Evolutionary conservation across 1,140 invertebrate species (phyloP).

Genomic region (Cotesia vestalis): DNA sequence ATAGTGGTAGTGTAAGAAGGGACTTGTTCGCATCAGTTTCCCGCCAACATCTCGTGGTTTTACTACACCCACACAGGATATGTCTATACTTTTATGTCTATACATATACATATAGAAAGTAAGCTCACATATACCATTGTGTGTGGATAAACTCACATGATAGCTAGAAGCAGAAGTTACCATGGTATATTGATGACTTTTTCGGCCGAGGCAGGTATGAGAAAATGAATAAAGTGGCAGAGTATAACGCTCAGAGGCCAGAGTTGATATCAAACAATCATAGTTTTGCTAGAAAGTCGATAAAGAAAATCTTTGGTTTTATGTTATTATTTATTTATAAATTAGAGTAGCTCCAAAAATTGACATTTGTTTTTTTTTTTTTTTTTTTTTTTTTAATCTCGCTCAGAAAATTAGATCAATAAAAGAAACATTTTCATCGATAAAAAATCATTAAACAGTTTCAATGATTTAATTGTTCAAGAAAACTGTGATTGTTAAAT

Average conservation of each 20-base stretch:
- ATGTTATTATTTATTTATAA: too few species aligned
- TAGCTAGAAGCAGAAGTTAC: constrained; percentile 57
- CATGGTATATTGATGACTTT: constrained; percentile 62
- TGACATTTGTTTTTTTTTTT: too few species aligned
- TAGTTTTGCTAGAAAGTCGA: not conserved
- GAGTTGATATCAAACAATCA: constrained; percentile 32
- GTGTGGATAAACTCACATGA: constrained; percentile 21
- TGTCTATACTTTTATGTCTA: constrained; percentile 35
- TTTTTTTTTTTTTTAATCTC: too few species aligned
- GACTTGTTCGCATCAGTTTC: constrained; percentile 1
- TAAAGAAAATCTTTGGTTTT: too few species aligned
- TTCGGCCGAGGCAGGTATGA: constrained; percentile 38
- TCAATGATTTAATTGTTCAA: too few species aligned
- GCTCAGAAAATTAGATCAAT: too few species aligned
- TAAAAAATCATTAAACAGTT: too few species aligned
- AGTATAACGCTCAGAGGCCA: constrained; percentile 33
- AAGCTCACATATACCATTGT: too few species aligned
- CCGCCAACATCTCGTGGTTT: constrained; percentile 9
- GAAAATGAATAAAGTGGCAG: constrained; percentile 29
- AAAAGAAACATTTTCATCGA: too few species aligned
- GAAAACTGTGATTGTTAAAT: too few species aligned
- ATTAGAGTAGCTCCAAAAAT: too few species aligned
- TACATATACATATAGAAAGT: not conserved
- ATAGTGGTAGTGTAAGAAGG: constrained; percentile 13
- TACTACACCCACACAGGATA: too few species aligned